Evolutionary conservation across 2,113 vertebrate species (phyloP), one percentile per base, ranked within the genome.

Genomic region (Chrysemys picta): DNA sequence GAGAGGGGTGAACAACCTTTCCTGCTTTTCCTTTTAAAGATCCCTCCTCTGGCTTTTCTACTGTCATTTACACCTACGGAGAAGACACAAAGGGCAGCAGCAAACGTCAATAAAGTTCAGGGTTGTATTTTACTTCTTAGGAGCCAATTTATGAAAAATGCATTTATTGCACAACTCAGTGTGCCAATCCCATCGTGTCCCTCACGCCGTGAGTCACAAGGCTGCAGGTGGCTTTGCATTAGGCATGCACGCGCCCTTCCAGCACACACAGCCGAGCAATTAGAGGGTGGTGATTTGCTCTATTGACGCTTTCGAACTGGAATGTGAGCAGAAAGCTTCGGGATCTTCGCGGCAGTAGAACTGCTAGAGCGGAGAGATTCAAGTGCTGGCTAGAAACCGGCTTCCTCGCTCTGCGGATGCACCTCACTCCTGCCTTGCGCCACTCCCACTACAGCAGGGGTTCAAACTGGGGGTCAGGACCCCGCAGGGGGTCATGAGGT

Each of bases 1-100:
- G 96, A 97, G 90, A 94, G 96, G 97, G 92, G 96, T 97, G 98
- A 98, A 97, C 87, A 96, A 96, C 96, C 97, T 97, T 97, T 89
- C 84, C 1, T 50, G 95, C 93, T 96, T 97, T 93, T 89, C 31
- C n/a, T 89, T 80, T 95, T 57, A 84, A 76, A 93, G 86, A 90
- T 85, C 98, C 95, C 91, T 92, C 75, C 93, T 81, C 42, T 92
- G 93, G 90, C 86, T 95, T 95, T 84, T 52, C 85, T 83, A 42
- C 10, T 31, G 5, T 93, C 90, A 19, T 94, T 96, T 87, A 90
- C 35, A 83, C 85, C 47, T 1, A 24, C 22, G 65, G 84, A 88
- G n/a, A 4, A 92, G 45, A 65, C 8, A 91, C 76, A 93, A 85
- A 84, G 82, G 50, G 78, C 89, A n/a, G 94, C 79, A 50, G 65